These are phyloP conservation scores for Helicorthomorpha holstii DNA, from an alignment of 1,140 invertebrate genomes.

Conservation along the genomic window DNA sequence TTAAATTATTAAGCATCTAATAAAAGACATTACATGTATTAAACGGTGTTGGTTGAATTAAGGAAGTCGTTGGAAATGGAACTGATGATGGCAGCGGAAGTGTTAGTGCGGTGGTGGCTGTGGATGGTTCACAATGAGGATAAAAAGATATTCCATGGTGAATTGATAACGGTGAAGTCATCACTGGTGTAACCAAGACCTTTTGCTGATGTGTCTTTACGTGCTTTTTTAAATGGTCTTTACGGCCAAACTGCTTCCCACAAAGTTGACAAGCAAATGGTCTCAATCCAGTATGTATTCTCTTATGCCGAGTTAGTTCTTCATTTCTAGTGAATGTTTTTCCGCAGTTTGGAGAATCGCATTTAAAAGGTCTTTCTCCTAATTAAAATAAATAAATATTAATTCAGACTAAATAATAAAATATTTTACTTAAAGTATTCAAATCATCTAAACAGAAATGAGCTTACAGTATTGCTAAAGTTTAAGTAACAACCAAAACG, in stretches of 20 bases:
- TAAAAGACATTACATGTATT: no score
- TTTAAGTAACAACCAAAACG: no score
- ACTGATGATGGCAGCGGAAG: constrained; percentile 10
- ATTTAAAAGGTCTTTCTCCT: constrained; percentile 73
- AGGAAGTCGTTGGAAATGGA: background rate
- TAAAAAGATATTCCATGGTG: background rate
- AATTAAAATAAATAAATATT: no score
- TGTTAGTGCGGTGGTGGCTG: constrained; percentile 5
- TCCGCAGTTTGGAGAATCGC: constrained; percentile 60
- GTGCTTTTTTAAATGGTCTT: constrained; percentile 41
- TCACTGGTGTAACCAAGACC: constrained; percentile 13
- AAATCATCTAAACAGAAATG: no score
- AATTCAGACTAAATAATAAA: no score
- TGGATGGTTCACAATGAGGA: background rate
- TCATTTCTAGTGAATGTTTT: constrained; percentile 87
- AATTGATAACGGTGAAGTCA: constrained; percentile 13
- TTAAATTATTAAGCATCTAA: no score
- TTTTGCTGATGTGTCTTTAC: constrained; percentile 45
- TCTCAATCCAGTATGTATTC: constrained; percentile 46
- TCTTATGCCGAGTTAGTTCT: constrained; percentile 73
- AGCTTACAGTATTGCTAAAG: no score
- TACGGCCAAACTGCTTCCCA: constrained; percentile 69
- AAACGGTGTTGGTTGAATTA: no score
- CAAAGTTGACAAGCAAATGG: constrained; percentile 12
- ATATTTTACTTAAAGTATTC: no score